Conservation (phyloP, 2,888 invertebrate genomes). For the Julus scandinavius region DNA sequence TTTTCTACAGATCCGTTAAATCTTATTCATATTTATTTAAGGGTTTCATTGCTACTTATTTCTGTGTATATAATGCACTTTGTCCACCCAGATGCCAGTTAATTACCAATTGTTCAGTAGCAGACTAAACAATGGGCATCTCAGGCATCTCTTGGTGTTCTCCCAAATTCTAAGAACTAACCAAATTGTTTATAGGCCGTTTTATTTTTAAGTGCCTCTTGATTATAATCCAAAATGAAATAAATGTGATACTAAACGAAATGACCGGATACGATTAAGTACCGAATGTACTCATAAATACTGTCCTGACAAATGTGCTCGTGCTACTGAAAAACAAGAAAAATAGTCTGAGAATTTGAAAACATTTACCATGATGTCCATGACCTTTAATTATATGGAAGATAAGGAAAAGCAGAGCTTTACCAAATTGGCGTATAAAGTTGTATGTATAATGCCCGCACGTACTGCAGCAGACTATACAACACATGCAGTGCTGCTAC, state of each 20-base stretch:
- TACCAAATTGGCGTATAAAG: too few relatives aligned
- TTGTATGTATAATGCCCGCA: too few relatives aligned
- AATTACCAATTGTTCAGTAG: neutral
- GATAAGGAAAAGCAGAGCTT: neutral
- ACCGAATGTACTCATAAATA: neutral
- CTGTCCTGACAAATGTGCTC: neutral
- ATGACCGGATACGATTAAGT: neutral
- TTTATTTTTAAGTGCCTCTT: neutral
- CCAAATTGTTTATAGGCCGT: neutral
- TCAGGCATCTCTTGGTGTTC: neutral
- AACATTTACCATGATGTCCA: neutral
- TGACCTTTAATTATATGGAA: neutral
- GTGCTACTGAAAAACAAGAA: neutral
- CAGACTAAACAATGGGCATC: neutral
- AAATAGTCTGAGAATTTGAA: neutral
- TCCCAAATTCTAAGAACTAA: neutral
- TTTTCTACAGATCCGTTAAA: neutral
- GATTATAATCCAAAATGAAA: neutral
- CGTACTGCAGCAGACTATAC: too few relatives aligned
- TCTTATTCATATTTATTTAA: neutral
- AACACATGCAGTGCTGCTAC: too few relatives aligned
- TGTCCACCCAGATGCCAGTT: conserved; percentile 1
- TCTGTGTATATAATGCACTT: neutral
- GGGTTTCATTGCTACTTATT: neutral
- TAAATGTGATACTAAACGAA: conserved; percentile 3